A percentile compares a stretch with the other conserved stretches of the same genome.
Conservation (phyloP, 92 coral and sea anemone genomes). For the Porites cylindrica region DNA sequence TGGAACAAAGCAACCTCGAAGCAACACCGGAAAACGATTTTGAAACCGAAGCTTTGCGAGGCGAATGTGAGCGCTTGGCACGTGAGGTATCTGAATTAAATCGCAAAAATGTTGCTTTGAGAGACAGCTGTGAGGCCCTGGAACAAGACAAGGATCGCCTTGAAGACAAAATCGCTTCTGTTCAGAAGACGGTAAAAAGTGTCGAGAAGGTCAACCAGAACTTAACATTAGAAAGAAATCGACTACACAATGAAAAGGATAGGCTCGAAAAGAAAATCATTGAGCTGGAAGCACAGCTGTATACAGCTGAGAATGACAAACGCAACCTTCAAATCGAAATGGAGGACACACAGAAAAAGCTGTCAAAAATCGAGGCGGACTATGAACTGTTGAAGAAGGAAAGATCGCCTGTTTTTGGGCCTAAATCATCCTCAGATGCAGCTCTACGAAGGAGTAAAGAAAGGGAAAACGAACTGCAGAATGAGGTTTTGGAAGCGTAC, state of each 20-base stretch:
- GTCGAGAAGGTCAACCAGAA: constrained; percentile 74
- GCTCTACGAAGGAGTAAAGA: constrained; percentile 78
- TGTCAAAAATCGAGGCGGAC: constrained; percentile 87
- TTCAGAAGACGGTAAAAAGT: constrained; percentile 71
- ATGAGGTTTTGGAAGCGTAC: constrained; percentile 80
- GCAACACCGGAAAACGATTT: constrained; percentile 73
- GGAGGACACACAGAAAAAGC: constrained; percentile 79
- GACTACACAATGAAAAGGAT: constrained; percentile 81
- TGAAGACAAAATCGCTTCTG: constrained; percentile 63
- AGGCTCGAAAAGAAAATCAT: constrained; percentile 76
- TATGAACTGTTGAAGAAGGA: constrained; percentile 75
- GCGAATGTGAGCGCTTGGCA: constrained; percentile 86
- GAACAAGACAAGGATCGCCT: constrained; percentile 79
- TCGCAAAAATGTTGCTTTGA: constrained; percentile 74
- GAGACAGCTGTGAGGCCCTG: constrained; percentile 75
- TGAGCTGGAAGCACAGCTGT: constrained; percentile 86
- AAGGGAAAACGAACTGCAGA: constrained; percentile 79
- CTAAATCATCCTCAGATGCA: constrained; percentile 71
- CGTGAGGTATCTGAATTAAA: constrained; percentile 81
- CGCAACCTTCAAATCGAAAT: constrained; percentile 57
- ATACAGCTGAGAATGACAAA: constrained; percentile 83
- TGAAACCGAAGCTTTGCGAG: constrained; percentile 80
- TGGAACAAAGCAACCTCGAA: constrained; percentile 63
- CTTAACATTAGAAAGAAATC: constrained; percentile 79
- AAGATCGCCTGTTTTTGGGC: constrained; percentile 50